phyloP scores from a whole-genome alignment of 2,797 vertebrate genomes.

The Pipistrellus kuhlii region DNA sequence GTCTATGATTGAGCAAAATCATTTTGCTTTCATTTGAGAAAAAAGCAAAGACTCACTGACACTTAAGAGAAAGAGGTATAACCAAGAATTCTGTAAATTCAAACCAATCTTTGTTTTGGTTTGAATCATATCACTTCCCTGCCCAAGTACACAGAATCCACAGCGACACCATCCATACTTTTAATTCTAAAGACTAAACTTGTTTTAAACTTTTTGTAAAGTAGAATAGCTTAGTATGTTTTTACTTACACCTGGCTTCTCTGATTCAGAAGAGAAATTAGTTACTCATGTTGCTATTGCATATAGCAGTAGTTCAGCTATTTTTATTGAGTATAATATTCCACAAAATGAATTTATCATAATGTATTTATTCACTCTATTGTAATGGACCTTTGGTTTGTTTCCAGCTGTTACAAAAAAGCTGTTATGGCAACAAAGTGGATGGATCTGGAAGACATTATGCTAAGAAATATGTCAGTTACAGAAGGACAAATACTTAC shows the following conservation, averaged over 20 bases:
- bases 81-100: background rate
- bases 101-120: background rate
- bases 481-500: background rate
- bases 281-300: background rate
- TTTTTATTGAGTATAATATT: conserved; percentile 21
- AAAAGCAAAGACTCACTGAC: background rate
- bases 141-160: background rate
- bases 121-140: background rate
- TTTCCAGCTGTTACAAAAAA: conserved; percentile 37
- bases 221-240: background rate
- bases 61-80: background rate
- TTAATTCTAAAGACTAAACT: background rate
- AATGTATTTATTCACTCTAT: background rate
- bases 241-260: background rate
- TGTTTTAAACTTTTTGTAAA: conserved; percentile 14
- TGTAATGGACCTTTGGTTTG: conserved; percentile 5
- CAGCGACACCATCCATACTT: background rate
- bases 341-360: background rate
- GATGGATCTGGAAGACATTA: background rate
- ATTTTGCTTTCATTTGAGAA: conserved; percentile 32
- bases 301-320: background rate
- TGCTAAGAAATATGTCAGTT: background rate
- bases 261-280: background rate
- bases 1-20: background rate
- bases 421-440: background rate